Percentiles rank a stretch among this genome's conserved stretches.
Evolutionary conservation across 1,140 invertebrate genomes (phyloP).

Genomic region (Andrena cerasifolii): DNA sequence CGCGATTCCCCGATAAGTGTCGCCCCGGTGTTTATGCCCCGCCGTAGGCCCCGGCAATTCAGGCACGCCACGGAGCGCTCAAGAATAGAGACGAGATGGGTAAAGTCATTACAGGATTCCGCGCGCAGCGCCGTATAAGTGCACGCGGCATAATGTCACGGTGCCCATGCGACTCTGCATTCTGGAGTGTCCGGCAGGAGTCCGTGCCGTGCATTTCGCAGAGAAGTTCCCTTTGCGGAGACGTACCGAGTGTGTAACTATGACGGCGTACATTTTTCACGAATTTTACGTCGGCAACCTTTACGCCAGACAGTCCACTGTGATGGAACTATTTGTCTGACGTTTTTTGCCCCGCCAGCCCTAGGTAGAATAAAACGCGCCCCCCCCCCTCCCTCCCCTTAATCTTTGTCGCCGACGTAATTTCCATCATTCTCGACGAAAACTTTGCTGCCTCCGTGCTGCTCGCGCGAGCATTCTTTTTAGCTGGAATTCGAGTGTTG

Average conservation of each 20-base stretch:
- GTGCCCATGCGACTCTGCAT: slow-evolving; percentile 55
- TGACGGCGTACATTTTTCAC: background rate
- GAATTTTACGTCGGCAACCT: too few species aligned
- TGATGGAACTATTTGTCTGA: too few species aligned
- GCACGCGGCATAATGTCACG: slow-evolving; percentile 54
- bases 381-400: too few species aligned
- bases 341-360: too few species aligned
- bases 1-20: slow-evolving; percentile 1
- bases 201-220: slow-evolving; percentile 44
- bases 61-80: slow-evolving; percentile 20
- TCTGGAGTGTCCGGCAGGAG: slow-evolving; percentile 57
- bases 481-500: background rate
- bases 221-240: slow-evolving; percentile 30
- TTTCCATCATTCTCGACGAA: too few species aligned
- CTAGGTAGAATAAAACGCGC: too few species aligned
- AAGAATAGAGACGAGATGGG: slow-evolving; percentile 63
- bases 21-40: slow-evolving; percentile 35
- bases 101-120: slow-evolving; percentile 69
- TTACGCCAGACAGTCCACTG: too few species aligned
- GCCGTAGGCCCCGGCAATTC: slow-evolving; percentile 31
- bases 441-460: too few species aligned
- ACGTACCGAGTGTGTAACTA: background rate
- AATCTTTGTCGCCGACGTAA: too few species aligned
- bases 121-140: slow-evolving; percentile 41
- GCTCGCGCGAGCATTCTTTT: too few species aligned